A percentile compares a stretch with the other conserved stretches of the same genome.
Evolutionary conservation across 2,797 vertebrate genomes (phyloP).

Genomic region (Sebastes trivittatus): DNA sequence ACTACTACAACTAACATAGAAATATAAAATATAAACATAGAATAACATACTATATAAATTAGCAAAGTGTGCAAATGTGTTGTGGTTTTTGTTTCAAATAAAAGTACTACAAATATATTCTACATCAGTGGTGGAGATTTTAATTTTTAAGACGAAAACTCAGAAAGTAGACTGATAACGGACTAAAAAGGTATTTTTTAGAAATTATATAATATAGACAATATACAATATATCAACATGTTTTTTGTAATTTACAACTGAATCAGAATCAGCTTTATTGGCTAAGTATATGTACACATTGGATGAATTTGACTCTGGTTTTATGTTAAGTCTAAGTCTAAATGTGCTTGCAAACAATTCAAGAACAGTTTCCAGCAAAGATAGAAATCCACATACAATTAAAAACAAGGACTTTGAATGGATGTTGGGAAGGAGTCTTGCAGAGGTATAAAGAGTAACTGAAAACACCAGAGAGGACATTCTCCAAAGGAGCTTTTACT

Average conservation of each 20-base stretch:
- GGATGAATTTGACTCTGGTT: background rate
- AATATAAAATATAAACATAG: too few species aligned
- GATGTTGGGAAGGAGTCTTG: background rate
- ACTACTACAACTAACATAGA: too few species aligned
- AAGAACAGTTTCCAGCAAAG: background rate
- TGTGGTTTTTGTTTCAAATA: too few species aligned
- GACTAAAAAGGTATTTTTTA: background rate
- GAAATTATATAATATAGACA: background rate
- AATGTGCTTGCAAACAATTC: background rate
- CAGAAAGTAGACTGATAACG: background rate
- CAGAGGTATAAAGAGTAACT: background rate
- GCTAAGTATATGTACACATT: background rate
- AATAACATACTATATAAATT: too few species aligned
- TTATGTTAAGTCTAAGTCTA: background rate
- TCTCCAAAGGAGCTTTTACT: background rate
- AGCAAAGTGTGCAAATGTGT: too few species aligned
- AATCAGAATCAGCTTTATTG: background rate
- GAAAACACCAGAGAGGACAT: background rate
- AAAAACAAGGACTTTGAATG: background rate
- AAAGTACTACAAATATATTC: too few species aligned
- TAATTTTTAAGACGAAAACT: background rate
- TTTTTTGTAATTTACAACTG: background rate
- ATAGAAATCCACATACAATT: fast-evolving
- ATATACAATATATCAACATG: background rate
- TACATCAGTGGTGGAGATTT: background rate